Conservation (phyloP, 2,888 invertebrate genomes). For the Drosophila seclusa region DNA sequence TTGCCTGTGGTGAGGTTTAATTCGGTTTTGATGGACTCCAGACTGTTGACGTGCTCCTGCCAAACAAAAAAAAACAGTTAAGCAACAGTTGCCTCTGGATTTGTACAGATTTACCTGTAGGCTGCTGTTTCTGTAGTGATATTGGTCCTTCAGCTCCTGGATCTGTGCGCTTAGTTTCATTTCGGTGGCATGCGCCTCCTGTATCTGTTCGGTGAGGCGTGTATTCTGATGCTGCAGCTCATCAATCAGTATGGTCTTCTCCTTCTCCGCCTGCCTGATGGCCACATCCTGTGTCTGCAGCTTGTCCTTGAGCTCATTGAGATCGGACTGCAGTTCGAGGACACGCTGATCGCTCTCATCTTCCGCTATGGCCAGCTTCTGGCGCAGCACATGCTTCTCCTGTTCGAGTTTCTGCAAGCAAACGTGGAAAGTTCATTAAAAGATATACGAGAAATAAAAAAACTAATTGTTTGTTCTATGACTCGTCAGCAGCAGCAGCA, state of each 20-base stretch:
- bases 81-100: not conserved
- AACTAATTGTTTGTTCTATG: conserved; percentile 66
- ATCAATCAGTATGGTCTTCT: conserved; percentile 91
- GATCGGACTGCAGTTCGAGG: conserved; percentile 94
- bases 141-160: conserved; percentile 93
- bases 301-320: conserved; percentile 91
- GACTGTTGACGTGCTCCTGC: conserved; percentile 94
- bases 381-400: conserved; percentile 94
- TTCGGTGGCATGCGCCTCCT: conserved; percentile 92
- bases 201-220: conserved; percentile 92
- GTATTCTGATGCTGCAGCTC: conserved; percentile 96
- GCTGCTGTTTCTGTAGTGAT: conserved; percentile 91
- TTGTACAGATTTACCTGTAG: conserved; percentile 86
- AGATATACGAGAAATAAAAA: not conserved
- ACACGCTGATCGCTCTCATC: conserved; percentile 95
- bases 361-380: conserved; percentile 93
- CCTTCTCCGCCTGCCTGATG: conserved; percentile 87
- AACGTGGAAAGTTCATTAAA: conserved; percentile 58
- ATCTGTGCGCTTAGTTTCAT: conserved; percentile 92
- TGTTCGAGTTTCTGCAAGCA: conserved; percentile 93
- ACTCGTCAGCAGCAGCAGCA: conserved; percentile 50
- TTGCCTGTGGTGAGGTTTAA: conserved; percentile 93
- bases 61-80: not conserved
- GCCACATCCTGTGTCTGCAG: conserved; percentile 87
- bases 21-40: conserved; percentile 95